Percentiles rank a stretch among this genome's conserved stretches.
These are phyloP conservation scores for Blennius ocellaris DNA, from an alignment of 2,113 vertebrate genomes.

Conservation along the genomic window DNA sequence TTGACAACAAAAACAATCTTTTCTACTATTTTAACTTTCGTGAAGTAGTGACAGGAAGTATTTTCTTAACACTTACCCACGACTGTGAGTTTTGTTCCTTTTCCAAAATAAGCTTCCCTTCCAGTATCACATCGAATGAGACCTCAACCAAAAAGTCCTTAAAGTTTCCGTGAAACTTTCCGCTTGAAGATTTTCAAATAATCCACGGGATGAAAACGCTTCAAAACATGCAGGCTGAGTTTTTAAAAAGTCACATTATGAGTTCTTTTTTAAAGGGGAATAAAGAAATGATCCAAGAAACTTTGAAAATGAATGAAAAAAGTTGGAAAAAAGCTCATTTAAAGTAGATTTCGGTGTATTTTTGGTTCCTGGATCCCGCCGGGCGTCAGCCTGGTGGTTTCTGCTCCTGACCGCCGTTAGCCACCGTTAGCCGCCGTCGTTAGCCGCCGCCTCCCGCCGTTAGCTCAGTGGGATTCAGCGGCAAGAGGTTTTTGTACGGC, in stretches of 20 bases:
- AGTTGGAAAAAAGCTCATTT: neutral
- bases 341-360: neutral
- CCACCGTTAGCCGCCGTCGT: too few relatives aligned
- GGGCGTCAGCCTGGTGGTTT: neutral
- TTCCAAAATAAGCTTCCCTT: slow-evolving; percentile 61
- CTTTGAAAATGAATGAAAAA: neutral
- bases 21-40: neutral
- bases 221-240: neutral
- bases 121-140: slow-evolving; percentile 72
- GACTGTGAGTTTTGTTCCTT: slow-evolving; percentile 73
- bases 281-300: neutral
- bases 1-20: neutral
- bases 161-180: slow-evolving; percentile 5
- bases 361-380: accelerated
- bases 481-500: slow-evolving; percentile 92
- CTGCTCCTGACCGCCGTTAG: neutral
- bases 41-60: neutral
- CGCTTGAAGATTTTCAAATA: neutral
- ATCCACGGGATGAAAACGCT: slow-evolving; percentile 23
- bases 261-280: neutral
- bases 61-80: slow-evolving; percentile 67
- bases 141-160: slow-evolving; percentile 56
- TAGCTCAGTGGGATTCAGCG: slow-evolving; percentile 31
- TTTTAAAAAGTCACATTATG: neutral
- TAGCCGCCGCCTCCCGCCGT: slow-evolving; percentile 6